Evolutionary conservation across 1,140 invertebrate species (phyloP).

Genomic region (Euwallacea fornicatus): DNA sequence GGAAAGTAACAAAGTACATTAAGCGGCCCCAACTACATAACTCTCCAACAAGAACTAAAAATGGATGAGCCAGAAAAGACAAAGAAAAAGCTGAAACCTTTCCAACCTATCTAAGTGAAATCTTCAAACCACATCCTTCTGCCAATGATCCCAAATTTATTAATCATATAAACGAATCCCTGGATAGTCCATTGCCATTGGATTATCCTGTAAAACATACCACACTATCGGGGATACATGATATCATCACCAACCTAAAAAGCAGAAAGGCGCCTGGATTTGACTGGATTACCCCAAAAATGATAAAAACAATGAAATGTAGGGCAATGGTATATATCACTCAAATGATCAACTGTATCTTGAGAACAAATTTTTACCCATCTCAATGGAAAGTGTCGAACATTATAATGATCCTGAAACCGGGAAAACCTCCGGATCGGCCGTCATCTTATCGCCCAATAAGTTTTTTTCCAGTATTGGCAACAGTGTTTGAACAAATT

Average conservation of each 20-base stretch:
- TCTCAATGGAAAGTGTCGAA: neutral
- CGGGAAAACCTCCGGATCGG: neutral
- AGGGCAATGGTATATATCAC: neutral
- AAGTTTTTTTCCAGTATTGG: too few species aligned
- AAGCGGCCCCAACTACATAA: constrained; percentile 38
- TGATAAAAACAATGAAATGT: neutral
- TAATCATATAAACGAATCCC: neutral
- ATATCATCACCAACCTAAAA: neutral
- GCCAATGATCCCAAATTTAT: neutral
- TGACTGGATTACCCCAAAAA: neutral
- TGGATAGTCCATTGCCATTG: neutral
- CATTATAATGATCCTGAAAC: neutral
- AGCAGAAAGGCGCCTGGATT: neutral
- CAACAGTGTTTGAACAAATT: too few species aligned
- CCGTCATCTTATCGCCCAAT: neutral
- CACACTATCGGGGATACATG: neutral
- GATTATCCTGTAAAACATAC: neutral
- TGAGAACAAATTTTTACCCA: neutral
- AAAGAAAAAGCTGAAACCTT: neutral
- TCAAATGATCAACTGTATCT: neutral
- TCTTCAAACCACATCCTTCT: neutral
- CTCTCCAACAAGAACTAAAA: constrained; percentile 35
- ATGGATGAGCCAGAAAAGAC: constrained; percentile 40
- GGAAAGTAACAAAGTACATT: constrained; percentile 39
- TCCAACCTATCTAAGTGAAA: neutral